phyloP scores from a whole-genome alignment of 2,888 invertebrate species.

The Philopedon plagiatum region DNA sequence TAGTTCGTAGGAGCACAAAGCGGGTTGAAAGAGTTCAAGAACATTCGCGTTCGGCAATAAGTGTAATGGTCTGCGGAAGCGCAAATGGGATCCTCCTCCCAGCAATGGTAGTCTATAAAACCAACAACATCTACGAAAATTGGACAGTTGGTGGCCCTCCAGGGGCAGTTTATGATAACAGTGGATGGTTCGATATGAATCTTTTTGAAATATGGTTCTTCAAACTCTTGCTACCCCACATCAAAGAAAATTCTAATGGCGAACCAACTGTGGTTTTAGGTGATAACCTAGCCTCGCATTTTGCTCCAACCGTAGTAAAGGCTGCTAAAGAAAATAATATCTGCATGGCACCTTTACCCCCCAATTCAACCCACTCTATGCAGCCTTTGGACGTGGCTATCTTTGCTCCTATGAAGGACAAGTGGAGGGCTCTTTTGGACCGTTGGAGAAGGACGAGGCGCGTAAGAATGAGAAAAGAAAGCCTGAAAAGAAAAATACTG shows the following conservation, averaged over 20 bases:
- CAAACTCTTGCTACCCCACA: too few relatives aligned
- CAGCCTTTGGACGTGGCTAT: conserved; percentile 22
- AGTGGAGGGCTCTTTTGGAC: not conserved
- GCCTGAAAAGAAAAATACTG: too few relatives aligned
- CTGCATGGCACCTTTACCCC: conserved; percentile 12
- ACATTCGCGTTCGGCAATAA: conserved; percentile 6
- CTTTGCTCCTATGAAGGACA: conserved; percentile 27
- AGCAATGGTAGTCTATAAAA: conserved; percentile 8
- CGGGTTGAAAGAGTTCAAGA: conserved; percentile 20
- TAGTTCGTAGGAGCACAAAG: conserved; percentile 11
- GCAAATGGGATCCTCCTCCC: conserved; percentile 4
- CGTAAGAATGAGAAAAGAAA: too few relatives aligned
- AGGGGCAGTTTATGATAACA: conserved; percentile 5
- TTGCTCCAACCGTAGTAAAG: conserved; percentile 16
- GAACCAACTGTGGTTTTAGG: conserved; percentile 2
- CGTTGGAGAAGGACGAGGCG: not conserved
- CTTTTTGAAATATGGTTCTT: too few relatives aligned
- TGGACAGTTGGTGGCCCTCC: conserved; percentile 8
- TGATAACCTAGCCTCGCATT: conserved; percentile 25
- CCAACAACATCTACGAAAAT: conserved; percentile 6
- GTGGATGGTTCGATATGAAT: conserved; percentile 5
- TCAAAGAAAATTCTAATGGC: too few relatives aligned
- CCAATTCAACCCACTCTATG: conserved; percentile 21
- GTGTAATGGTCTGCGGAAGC: conserved; percentile 17
- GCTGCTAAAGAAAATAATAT: conserved; percentile 21